Percentiles rank a stretch among this genome's conserved stretches.
Conservation (phyloP, 2,888 invertebrate genomes). For the Stratiomys singularior region DNA sequence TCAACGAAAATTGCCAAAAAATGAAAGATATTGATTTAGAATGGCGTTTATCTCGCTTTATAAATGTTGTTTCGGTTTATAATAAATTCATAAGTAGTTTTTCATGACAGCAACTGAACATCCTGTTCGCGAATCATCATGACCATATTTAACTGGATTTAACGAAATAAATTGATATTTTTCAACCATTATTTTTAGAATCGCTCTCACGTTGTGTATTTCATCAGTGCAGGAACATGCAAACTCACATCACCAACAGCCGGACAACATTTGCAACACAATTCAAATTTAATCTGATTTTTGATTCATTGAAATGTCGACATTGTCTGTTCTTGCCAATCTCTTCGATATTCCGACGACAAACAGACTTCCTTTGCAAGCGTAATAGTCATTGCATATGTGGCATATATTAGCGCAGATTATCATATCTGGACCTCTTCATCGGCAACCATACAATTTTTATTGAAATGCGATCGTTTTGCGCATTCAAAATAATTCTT, state of each 20-base stretch:
- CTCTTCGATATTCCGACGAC: background rate
- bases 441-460: background rate
- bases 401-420: too few species aligned
- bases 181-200: too few species aligned
- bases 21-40: too few species aligned
- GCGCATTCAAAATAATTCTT: background rate
- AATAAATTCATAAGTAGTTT: too few species aligned
- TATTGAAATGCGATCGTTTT: slow-evolving; percentile 2
- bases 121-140: too few species aligned
- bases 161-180: too few species aligned
- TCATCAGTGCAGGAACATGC: background rate
- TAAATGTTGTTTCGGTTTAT: too few species aligned
- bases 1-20: too few species aligned
- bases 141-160: too few species aligned
- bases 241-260: background rate
- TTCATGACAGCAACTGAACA: too few species aligned
- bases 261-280: background rate
- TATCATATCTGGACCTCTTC: background rate
- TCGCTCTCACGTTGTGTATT: background rate
- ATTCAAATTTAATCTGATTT: background rate
- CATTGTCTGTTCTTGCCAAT: background rate
- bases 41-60: too few species aligned
- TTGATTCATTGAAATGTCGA: slow-evolving; percentile 1
- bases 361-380: background rate
- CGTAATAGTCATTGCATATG: background rate